Base-by-base conservation (phyloP, 1,140 invertebrate genomes). In the Hestina assimilis region DNA sequence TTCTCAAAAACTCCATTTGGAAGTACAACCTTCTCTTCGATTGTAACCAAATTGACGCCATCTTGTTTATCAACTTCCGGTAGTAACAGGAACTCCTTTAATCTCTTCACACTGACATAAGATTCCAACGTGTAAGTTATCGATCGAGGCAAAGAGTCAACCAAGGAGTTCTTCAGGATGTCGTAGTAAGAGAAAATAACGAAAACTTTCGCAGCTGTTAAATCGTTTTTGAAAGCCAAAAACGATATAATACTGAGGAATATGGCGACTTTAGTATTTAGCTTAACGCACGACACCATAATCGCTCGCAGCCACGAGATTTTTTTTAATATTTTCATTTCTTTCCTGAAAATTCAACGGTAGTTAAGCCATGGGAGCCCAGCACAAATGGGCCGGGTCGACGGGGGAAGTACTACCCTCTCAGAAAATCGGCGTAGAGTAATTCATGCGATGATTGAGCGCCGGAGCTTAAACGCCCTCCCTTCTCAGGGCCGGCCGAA, bases 231-330 rank as follows among this genome's bases (percentile, higher is more conserved):
- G 7, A 92, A 83, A 0, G 94, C 89, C 3, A 96, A 91, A 66
- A 94, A 96, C 0, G 93, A 91, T n/a, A 96, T 81, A 15, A 97
- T 92, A 1, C 93, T 94, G 0, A 95, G 76, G 59, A 96, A 95
- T 1, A 96, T 91, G 0, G 95, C 93, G 0, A 96, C 78, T 75
- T 95, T 94, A 0, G 95, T 92, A 53, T 93, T 93, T 50, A 95
- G 61, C 60, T 89, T 89, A 2, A 92, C 91, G 65, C 93, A 93
- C 0, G 92, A 93, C 69, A 93, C 89, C 63, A 93, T 92, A 1
- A 94, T 80, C 4, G 92, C 93, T 53, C 92, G 89, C 0, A 95
- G 91, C 72, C 92, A 92, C 0, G 93, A 92, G 31, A 93, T 91
- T 29, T 90, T 89, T 60, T 90, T 90, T 26, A 96, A 93, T 0